Conservation (phyloP, 1,140 invertebrate genomes). For the Formica exsecta region DNA sequence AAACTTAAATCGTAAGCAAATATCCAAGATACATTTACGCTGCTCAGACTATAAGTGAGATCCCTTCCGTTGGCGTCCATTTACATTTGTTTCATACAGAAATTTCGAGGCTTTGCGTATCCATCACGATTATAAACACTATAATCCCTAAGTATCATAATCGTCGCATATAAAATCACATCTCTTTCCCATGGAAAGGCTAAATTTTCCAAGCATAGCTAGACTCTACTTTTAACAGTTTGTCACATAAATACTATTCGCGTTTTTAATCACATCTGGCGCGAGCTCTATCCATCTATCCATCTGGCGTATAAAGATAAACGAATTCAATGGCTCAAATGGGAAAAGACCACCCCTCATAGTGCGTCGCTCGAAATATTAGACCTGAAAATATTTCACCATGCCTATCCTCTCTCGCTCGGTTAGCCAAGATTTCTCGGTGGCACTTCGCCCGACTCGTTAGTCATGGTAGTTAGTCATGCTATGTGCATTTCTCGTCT, state of each 20-base stretch:
- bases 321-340: not conserved
- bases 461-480: slow-evolving; percentile 84
- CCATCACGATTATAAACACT: slow-evolving; percentile 28
- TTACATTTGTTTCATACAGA: slow-evolving; percentile 29
- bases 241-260: not conserved
- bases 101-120: not conserved
- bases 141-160: slow-evolving; percentile 1
- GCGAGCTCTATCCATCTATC: not conserved
- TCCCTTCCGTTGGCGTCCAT: not conserved
- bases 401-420: slow-evolving; percentile 58
- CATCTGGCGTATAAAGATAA: not conserved
- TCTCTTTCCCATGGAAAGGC: too few species aligned
- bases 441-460: slow-evolving; percentile 82
- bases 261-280: slow-evolving; percentile 4
- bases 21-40: slow-evolving; percentile 29
- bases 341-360: slow-evolving; percentile 31
- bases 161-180: slow-evolving; percentile 41
- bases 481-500: slow-evolving; percentile 73
- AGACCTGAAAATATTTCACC: slow-evolving; percentile 66
- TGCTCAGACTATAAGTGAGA: not conserved
- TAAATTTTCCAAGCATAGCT: not conserved
- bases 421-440: slow-evolving; percentile 80
- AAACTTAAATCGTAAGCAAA: slow-evolving; percentile 41
- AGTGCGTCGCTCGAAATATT: slow-evolving; percentile 58
- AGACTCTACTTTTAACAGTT: slow-evolving; percentile 10